Evolutionary conservation across 2,888 invertebrate genomes (phyloP), one percentile per base, ranked within the genome.

Genomic region (Ceriagrion tenellum): DNA sequence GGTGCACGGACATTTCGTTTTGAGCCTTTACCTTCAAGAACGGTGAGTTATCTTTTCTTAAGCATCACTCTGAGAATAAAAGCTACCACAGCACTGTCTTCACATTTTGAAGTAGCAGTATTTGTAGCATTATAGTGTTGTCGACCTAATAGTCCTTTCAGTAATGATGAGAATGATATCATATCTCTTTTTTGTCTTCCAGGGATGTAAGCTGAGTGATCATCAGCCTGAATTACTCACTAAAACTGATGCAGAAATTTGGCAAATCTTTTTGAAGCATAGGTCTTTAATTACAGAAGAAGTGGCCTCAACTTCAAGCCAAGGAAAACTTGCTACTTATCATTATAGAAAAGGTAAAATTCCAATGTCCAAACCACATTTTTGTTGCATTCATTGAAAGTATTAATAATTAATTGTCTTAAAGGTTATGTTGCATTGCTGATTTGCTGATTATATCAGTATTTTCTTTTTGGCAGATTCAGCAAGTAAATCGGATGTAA

Each of bases 1-100:
- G 98, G 99, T 55, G 98, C 98, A 97, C 97, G 98, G 96, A 98
- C 99, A 0, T 98, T 98, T 96, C 97, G 98, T 96, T 99, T 98
- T 97, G 98, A 99, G 97, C 97, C 98, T 55, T 96, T 98, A 95
- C 97, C 97, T 26, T 97, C 98, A 96, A 97, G 97, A 95, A 97
- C 97, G 95, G 98, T 98, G 95, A 97, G 97, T 95, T 23, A 20
- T 1, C 81, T 74, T 95, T 35, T 56, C 13, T 59, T 20, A 2
- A 59, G 16, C 59, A 16, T 59, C 16, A 59, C 16, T 59, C 59
- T 2, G 13, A 59, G 59, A 59, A 12, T 59, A 59, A 59, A 59
- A 47, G 16, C 1, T 59, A 59, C 59, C 12, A 2, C 16, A 59
- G 59, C 20, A 10, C 20, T 20, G 59, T 2, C 59, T 20, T 59